These are phyloP conservation scores for Microcebus griseorufus DNA, from an alignment of 2,113 vertebrate genomes.

Conservation along the genomic window DNA sequence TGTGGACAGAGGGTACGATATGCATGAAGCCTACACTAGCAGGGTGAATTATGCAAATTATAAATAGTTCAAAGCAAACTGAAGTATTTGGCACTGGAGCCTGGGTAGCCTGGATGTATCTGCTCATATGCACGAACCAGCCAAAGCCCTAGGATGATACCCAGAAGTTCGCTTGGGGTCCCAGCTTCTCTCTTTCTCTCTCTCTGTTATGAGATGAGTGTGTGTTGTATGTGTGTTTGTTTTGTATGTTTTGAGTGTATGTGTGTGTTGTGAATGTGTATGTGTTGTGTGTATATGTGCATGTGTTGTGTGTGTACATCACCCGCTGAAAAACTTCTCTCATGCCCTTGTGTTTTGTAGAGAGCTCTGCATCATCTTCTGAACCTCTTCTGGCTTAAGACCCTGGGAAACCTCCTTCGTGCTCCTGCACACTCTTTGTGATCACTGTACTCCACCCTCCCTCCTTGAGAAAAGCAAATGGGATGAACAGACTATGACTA, in stretches of 20 bases:
- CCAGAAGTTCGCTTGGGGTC: too few relatives aligned
- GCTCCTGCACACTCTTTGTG: too few relatives aligned
- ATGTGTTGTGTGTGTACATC: too few relatives aligned
- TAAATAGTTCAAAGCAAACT: background rate
- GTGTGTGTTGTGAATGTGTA: background rate
- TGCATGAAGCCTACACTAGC: background rate
- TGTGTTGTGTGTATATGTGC: rapidly evolving
- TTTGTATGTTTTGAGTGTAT: background rate
- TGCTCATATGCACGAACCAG: rapidly evolving
- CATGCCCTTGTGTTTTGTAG: background rate
- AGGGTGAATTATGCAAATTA: background rate
- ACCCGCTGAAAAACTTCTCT: background rate
- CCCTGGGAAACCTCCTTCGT: background rate
- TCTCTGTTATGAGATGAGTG: rapidly evolving
- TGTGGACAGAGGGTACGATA: background rate
- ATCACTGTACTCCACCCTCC: too few relatives aligned
- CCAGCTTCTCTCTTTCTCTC: background rate
- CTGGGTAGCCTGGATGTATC: too few relatives aligned
- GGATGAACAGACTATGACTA: background rate
- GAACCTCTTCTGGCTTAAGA: background rate
- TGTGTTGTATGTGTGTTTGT: background rate
- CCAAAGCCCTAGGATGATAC: background rate
- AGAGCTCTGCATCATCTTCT: too few relatives aligned
- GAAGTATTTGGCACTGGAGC: background rate
- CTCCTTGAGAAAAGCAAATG: background rate